Conservation (phyloP, 1,140 invertebrate genomes). For the Rhopalosiphum padi region DNA sequence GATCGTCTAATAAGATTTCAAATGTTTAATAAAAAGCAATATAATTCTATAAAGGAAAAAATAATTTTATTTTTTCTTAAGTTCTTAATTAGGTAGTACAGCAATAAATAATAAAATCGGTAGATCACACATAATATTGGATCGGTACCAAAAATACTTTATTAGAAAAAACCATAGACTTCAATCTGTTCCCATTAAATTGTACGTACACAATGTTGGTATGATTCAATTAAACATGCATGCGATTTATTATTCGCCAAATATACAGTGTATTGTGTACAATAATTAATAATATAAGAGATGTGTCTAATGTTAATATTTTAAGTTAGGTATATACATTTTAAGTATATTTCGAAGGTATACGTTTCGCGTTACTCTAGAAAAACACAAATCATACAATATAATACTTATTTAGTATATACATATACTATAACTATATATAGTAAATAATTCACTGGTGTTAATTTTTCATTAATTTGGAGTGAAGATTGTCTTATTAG, state of each 20-base stretch:
- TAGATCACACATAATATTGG: not conserved
- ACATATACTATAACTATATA: not conserved
- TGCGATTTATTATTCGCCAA: too few relatives aligned
- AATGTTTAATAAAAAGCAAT: not conserved
- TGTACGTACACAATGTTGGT: not conserved
- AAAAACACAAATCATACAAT: not conserved
- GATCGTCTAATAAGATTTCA: not conserved
- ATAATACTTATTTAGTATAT: not conserved
- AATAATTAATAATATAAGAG: too few relatives aligned
- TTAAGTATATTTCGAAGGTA: not conserved
- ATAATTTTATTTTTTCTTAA: not conserved
- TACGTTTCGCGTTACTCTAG: not conserved
- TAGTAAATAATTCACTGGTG: not conserved
- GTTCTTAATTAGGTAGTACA: not conserved
- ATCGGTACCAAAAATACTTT: not conserved
- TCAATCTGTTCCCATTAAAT: not conserved
- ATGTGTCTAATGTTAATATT: not conserved
- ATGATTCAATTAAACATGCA: too few relatives aligned
- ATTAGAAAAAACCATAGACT: not conserved
- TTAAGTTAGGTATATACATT: not conserved
- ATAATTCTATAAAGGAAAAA: not conserved
- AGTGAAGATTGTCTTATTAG: not conserved
- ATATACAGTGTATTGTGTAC: too few relatives aligned
- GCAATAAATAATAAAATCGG: not conserved
- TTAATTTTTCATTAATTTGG: not conserved